These are phyloP conservation scores for Antechinus flavipes DNA, from an alignment of 2,113 vertebrate genomes.

Conservation along the genomic window DNA sequence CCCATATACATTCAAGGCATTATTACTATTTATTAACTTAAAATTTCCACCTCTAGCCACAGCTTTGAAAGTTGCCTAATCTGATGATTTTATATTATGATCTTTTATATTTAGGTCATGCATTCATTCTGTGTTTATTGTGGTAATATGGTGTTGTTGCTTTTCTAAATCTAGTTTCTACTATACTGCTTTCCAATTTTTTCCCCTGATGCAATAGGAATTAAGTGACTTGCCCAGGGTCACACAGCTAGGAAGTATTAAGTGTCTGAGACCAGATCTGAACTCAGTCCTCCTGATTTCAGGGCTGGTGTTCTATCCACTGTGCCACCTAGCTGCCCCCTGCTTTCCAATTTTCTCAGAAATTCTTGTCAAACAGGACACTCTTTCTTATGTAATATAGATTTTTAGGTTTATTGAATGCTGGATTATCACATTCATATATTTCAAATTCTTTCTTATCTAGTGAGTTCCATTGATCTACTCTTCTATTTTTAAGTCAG, in stretches of 20 bases:
- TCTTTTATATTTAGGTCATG: not conserved
- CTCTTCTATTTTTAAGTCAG: not conserved
- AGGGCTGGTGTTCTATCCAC: no score
- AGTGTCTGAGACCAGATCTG: no score
- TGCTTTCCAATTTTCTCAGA: not conserved
- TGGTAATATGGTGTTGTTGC: not conserved
- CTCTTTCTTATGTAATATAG: not conserved
- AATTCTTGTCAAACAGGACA: not conserved
- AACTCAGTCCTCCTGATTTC: no score
- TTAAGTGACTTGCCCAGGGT: no score
- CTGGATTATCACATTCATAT: not conserved
- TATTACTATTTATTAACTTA: not conserved
- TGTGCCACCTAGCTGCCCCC: not conserved
- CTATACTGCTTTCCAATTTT: not conserved
- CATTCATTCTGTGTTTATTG: not conserved
- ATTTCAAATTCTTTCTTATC: not conserved
- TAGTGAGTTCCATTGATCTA: not conserved
- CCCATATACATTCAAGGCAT: not conserved
- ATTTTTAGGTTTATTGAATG: not conserved
- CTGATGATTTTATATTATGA: not conserved
- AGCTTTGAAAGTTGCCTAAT: not conserved
- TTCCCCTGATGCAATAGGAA: no score
- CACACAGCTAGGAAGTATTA: no score
- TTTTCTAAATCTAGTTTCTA: not conserved
- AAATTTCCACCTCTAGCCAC: not conserved